phyloP scores from a whole-genome alignment of 2,797 vertebrate genomes.

The Mallotus villosus region DNA sequence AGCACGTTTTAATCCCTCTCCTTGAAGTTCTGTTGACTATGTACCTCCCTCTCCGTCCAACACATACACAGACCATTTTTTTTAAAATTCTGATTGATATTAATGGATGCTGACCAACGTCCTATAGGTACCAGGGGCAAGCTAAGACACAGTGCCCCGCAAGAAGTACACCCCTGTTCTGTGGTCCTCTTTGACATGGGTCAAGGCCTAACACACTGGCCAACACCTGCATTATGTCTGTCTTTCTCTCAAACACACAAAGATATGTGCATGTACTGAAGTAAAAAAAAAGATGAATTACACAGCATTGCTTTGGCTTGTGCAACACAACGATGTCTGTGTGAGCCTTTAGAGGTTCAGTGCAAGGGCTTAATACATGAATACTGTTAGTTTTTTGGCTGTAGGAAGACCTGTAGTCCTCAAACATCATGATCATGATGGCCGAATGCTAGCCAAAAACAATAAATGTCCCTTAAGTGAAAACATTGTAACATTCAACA shows the following conservation, averaged over 20 bases:
- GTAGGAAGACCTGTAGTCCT: too few species aligned
- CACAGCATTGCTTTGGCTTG: too few species aligned
- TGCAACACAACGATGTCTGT: too few species aligned
- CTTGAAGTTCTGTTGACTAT: not conserved
- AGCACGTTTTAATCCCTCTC: not conserved
- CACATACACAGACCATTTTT: not conserved
- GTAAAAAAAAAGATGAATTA: not conserved
- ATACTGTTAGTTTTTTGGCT: too few species aligned
- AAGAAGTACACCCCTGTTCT: conserved; percentile 15
- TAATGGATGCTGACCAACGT: conserved; percentile 51
- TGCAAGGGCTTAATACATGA: too few species aligned
- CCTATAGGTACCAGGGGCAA: conserved; percentile 22
- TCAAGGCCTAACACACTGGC: conserved; percentile 37
- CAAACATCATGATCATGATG: too few species aligned
- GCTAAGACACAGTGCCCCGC: conserved; percentile 22
- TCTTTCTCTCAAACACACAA: not conserved
- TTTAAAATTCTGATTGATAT: conserved; percentile 37
- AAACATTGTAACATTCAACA: conserved; percentile 4
- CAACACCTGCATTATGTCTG: conserved; percentile 42
- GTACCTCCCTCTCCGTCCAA: not conserved
- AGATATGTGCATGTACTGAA: not conserved
- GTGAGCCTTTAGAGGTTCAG: too few species aligned
- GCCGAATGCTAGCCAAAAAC: not conserved
- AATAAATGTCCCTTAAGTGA: not conserved
- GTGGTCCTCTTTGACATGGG: conserved; percentile 41